Evolutionary conservation across 1,140 invertebrate genomes (phyloP), one percentile per base, ranked within the genome.

Genomic region (Danaus plexippus): DNA sequence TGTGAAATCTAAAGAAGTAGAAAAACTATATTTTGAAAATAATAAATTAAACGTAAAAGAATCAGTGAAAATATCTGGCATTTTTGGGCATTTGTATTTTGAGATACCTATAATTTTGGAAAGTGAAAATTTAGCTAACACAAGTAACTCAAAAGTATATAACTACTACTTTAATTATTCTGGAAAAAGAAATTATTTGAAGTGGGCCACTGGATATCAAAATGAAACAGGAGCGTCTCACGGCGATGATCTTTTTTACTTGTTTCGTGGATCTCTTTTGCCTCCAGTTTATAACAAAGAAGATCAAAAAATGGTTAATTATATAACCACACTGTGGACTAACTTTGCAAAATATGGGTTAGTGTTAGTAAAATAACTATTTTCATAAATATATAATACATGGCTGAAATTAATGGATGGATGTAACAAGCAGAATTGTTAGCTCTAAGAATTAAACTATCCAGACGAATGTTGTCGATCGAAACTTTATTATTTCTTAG

Each of bases 271-370:
- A 18, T 56, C 59, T 13, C 15, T 63, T 32, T 32, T 43, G 63
- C 69, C 77, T 9, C 74, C 78, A 41, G 47, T 57, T 32, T 66
- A 73, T 15, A 72, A 13, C 46, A 48, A 61, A 22, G 51, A 70
- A 52, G 83, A 86, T 67, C 18, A 52, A 13, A 47, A 63, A 55
- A 66, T 81, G 9, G 75, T 86, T 11, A 59, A 80, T 11, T 59
- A 56, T 15, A 68, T 86, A 57, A 84, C 80, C 1, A 73, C 63
- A 15, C 51, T 86, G 58, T 84, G 80, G 83, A 79, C 77, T 9
- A 78, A 86, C 57, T 86, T 86, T 62, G 83, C 83, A 5, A 86
- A 84, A 69, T 79, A 77, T 62, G 74, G 80, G 83, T 84, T 22
- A 22, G 18, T 22, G 2, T 2, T 22, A 22, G 18, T 2, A 2